Base-by-base conservation (phyloP, 2,113 vertebrate species). In the Raja brachyura region DNA sequence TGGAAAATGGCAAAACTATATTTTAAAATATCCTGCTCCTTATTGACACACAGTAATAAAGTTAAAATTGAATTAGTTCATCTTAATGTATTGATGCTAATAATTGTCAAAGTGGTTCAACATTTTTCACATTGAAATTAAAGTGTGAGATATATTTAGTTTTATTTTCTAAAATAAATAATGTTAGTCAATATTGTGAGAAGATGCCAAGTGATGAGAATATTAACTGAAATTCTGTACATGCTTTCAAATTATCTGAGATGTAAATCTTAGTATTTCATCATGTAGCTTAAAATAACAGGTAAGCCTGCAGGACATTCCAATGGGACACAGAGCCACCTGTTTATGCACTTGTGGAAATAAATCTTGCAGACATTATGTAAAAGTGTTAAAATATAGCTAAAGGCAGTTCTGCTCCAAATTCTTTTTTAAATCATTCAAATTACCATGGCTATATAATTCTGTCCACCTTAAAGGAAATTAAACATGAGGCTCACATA, bases 301-400 rank as follows among this genome's bases (percentile, higher is more conserved):
- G 90, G 66, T 54, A 92, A 39, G 33, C 68, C 90, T 92, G 33
- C 90, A 92, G 90, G 90, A 92, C 66, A 48, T 73, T 54, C 33
- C 68, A 74, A 16, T 70, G 90, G 90, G 90, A 54, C 39, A n/a
- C 14, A 0, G n/a, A 90, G 28, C 90, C 68, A 74, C 90, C 90
- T 92, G 90, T n/a, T 74, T 33, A 90, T 33, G 18, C 28, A 92
- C 39, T 39, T 92, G 68, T 28, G 68, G 90, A 73, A 92, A 92
- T 92, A 92, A 92, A 92, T 92, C 90, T 92, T 92, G 39, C 66
- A 92, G 63, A 92, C 73, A 73, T 70, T 92, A 48, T 28, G 70
- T 92, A 54, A 92, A 90, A 73, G 9, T 3, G 4, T 10, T 92
- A 92, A 92, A 92, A 73, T 66, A 28, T 70, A 92, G 90, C 90